Conservation (phyloP, 1,140 invertebrate genomes). For the Caenorhabditis inopinata region DNA sequence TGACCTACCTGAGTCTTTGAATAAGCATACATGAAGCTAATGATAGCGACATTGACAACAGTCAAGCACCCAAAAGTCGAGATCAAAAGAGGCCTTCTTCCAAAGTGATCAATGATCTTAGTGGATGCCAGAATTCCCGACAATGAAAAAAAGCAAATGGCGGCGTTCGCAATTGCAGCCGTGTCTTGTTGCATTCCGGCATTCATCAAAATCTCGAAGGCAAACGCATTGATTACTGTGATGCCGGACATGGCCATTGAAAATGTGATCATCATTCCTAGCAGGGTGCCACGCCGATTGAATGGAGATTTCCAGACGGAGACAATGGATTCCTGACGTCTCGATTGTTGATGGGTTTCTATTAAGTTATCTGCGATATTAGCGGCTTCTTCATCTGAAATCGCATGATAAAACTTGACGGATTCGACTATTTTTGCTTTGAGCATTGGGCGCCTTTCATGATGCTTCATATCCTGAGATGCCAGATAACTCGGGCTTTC, state of each 20-base stretch:
- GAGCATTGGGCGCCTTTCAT: neutral
- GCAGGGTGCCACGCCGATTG: neutral
- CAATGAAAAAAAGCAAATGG: slow-evolving; percentile 3
- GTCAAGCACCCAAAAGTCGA: neutral
- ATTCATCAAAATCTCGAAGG: slow-evolving; percentile 17
- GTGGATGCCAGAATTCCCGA: slow-evolving; percentile 16
- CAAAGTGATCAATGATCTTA: neutral
- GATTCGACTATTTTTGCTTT: neutral
- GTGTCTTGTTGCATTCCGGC: slow-evolving; percentile 3
- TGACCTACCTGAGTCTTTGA: neutral
- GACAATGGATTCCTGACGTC: neutral
- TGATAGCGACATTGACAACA: neutral
- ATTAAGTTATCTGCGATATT: neutral
- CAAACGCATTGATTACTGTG: slow-evolving; percentile 16
- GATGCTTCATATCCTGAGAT: slow-evolving; percentile 16
- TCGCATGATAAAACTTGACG: neutral
- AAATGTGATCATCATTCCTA: neutral
- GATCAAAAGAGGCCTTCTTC: neutral
- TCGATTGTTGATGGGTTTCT: neutral
- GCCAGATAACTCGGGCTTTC: neutral
- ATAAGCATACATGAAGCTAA: neutral
- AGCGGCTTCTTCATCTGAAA: neutral
- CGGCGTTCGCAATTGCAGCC: neutral
- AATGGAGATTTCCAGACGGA: neutral
- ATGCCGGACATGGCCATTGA: slow-evolving; percentile 3